Conservation (phyloP, 2,113 vertebrate genomes). For the Andinoacara biseriatus region DNA sequence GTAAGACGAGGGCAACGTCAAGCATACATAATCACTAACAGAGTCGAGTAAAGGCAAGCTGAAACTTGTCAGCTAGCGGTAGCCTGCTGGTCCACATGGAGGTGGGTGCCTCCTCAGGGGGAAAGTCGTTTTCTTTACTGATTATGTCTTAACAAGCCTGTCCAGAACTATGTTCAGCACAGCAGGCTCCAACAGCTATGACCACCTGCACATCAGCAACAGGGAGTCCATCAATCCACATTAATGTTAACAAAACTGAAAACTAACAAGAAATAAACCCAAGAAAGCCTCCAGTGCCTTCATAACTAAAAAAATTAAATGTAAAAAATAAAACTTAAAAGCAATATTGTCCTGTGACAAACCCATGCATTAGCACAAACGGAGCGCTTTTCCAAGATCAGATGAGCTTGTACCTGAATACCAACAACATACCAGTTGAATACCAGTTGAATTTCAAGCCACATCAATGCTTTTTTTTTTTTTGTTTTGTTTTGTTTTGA, state of each 20-base stretch:
- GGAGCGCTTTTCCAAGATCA: background rate
- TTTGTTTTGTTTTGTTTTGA: background rate
- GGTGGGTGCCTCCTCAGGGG: slow-evolving; percentile 71
- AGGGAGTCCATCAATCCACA: slow-evolving; percentile 31
- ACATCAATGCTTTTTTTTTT: background rate
- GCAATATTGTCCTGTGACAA: background rate
- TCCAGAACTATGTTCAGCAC: slow-evolving; percentile 79
- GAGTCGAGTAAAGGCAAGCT: slow-evolving; percentile 87
- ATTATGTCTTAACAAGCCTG: slow-evolving; percentile 87
- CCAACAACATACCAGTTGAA: background rate
- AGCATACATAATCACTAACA: slow-evolving; percentile 78
- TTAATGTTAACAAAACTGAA: slow-evolving; percentile 25
- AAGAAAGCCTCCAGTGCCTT: background rate
- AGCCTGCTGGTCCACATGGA: slow-evolving; percentile 74
- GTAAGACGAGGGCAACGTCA: slow-evolving; percentile 71
- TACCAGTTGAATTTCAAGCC: background rate
- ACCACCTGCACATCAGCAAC: slow-evolving; percentile 67
- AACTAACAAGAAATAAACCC: background rate
- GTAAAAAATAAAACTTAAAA: background rate
- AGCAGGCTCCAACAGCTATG: slow-evolving; percentile 62
- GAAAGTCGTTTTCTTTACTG: slow-evolving; percentile 61
- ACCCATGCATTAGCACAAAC: background rate
- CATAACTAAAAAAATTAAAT: background rate
- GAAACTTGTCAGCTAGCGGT: slow-evolving; percentile 86
- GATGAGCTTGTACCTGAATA: background rate